Evolutionary conservation across 2,888 invertebrate genomes (phyloP).

Genomic region (Ormyrus thymus): DNA sequence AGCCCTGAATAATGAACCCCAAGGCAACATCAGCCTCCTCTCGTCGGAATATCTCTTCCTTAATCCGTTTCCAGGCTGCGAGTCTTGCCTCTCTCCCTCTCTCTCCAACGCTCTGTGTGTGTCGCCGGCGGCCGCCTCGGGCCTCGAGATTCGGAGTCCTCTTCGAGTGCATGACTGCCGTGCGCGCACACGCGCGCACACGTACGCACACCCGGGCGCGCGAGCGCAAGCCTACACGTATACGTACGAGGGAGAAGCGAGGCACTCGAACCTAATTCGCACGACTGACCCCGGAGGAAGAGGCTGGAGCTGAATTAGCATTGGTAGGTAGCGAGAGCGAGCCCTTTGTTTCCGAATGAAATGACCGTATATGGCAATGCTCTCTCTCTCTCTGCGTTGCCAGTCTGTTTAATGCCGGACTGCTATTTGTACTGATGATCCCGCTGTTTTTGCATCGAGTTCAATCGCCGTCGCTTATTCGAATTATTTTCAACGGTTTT

Average conservation of each 20-base stretch:
- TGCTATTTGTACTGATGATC: too few relatives aligned
- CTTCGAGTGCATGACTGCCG: background rate
- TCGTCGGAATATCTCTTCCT: conserved; percentile 8
- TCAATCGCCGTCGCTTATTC: too few relatives aligned
- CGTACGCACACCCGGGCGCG: too few relatives aligned
- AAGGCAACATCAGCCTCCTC: conserved; percentile 65
- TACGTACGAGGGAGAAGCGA: background rate
- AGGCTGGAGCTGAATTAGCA: background rate
- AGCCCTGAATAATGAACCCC: conserved; percentile 74
- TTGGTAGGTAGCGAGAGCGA: background rate
- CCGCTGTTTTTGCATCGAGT: too few relatives aligned
- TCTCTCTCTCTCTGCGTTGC: background rate
- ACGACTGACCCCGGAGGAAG: background rate
- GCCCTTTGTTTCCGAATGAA: conserved; percentile 14
- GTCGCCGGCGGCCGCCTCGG: background rate
- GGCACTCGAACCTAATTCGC: conserved; percentile 4
- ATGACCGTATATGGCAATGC: background rate
- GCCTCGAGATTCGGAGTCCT: conserved; percentile 32
- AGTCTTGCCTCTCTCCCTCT: conserved; percentile 19
- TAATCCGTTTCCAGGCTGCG: conserved; percentile 32
- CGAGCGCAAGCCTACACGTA: too few relatives aligned
- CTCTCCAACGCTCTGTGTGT: background rate
- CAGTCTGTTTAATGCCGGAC: too few relatives aligned
- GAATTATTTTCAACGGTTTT: too few relatives aligned
- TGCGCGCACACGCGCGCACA: too few relatives aligned